These are phyloP conservation scores for Cordilura impudica DNA, from an alignment of 2,888 invertebrate species.

Conservation along the genomic window DNA sequence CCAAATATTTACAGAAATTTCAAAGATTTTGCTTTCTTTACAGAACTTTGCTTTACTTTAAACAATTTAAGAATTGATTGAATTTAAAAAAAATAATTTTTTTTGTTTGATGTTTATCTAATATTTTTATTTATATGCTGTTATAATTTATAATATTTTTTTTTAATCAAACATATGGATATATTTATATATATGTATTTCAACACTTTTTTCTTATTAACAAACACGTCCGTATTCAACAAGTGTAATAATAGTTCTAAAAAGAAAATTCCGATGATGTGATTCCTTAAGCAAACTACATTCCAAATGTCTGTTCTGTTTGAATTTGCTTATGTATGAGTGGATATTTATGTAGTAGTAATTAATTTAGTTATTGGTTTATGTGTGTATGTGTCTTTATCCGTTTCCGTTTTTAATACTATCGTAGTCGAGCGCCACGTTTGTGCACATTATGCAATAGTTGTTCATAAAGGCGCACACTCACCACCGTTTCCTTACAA, in stretches of 20 bases:
- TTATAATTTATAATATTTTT: not conserved
- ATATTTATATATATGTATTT: not conserved
- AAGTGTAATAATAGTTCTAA: conserved; percentile 68
- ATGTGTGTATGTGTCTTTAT: conserved; percentile 31
- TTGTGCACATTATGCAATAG: conserved; percentile 66
- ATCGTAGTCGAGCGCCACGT: conserved; percentile 45
- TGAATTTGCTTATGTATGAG: not conserved
- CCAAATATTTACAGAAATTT: no score
- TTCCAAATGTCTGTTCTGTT: conserved; percentile 23
- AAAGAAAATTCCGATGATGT: conserved; percentile 12
- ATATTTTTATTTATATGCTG: not conserved
- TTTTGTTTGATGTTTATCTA: no score
- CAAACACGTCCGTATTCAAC: conserved; percentile 70
- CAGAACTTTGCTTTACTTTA: no score
- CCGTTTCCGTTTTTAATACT: conserved; percentile 31
- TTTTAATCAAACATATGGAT: not conserved
- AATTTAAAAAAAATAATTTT: no score
- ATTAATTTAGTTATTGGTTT: not conserved
- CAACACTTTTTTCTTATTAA: conserved; percentile 18
- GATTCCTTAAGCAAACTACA: conserved; percentile 63
- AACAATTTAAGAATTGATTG: no score
- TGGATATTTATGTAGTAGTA: not conserved
- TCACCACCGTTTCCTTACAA: conserved; percentile 58
- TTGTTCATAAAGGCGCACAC: conserved; percentile 65
- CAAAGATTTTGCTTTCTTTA: no score